Conservation (phyloP, 2,113 vertebrate species). For the Seriola dumerili region DNA sequence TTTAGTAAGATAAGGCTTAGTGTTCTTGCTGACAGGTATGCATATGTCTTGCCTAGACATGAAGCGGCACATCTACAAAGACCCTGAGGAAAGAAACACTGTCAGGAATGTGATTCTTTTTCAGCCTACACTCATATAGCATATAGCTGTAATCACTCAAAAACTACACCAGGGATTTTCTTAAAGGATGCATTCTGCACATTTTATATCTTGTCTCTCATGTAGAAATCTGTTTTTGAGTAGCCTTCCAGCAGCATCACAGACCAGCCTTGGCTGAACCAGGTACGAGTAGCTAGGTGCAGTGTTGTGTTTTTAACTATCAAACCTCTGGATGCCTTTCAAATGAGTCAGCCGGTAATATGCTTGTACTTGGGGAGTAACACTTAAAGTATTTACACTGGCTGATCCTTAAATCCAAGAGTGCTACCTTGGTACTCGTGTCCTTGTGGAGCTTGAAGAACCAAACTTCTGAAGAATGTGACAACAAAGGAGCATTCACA, state of each 20-base stretch:
- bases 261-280: not conserved
- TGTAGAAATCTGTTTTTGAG: not conserved
- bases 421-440: constrained; percentile 18
- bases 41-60: constrained; percentile 24
- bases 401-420: constrained; percentile 57
- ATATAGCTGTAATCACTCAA: not conserved
- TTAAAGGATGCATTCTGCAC: not conserved
- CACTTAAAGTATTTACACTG: constrained; percentile 13
- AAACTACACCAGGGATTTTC: not conserved
- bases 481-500: not conserved
- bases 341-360: not conserved
- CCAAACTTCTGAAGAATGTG: constrained; percentile 52
- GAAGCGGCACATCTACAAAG: not conserved
- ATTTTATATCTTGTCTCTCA: not conserved
- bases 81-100: constrained; percentile 15
- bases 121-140: not conserved
- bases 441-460: constrained; percentile 41
- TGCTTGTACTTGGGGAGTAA: constrained; percentile 5
- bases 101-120: constrained; percentile 22
- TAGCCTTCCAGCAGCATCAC: not conserved
- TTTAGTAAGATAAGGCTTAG: not conserved
- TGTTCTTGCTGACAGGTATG: constrained; percentile 30
- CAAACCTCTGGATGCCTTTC: not conserved
- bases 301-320: not conserved
- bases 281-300: not conserved